phyloP scores from a whole-genome alignment of 1,140 invertebrate species.

The Bombus ignitus region DNA sequence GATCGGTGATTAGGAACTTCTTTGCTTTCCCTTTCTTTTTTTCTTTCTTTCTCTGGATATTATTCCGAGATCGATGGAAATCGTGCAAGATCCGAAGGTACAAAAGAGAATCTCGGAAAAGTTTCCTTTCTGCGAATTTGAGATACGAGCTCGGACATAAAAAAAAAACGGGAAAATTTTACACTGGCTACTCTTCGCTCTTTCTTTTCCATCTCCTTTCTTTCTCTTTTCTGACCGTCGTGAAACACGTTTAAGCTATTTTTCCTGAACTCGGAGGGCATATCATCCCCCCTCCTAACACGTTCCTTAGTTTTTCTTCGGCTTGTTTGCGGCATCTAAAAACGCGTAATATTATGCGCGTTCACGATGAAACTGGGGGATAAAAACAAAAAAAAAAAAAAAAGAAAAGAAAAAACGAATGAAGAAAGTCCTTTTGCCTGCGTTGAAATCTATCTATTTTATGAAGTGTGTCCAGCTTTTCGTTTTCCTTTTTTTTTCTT shows the following conservation, averaged over 20 bases:
- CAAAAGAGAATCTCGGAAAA: conserved; percentile 29
- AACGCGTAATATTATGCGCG: conserved; percentile 22
- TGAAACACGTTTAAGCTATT: neutral
- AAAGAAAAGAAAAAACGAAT: conserved; percentile 38
- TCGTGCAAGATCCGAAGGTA: neutral
- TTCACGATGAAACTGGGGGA: conserved; percentile 9
- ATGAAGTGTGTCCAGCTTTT: conserved; percentile 26
- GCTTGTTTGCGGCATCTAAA: conserved; percentile 22
- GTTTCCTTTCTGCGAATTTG: neutral
- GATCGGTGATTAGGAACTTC: too few species aligned
- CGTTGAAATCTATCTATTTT: conserved; percentile 27
- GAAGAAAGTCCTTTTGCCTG: conserved; percentile 26
- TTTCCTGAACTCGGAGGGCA: neutral
- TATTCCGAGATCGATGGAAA: conserved; percentile 31
- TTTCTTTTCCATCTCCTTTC: conserved; percentile 26
- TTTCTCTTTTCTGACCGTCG: neutral
- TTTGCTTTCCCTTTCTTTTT: conserved; percentile 1
- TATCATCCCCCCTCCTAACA: neutral
- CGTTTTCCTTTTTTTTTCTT: neutral
- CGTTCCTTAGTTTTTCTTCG: conserved; percentile 4
- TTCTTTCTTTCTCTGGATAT: conserved; percentile 30
- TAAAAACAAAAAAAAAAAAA: neutral
- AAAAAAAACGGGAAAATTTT: neutral
- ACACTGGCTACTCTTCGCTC: conserved; percentile 24
- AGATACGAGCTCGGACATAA: neutral